Base-by-base conservation (phyloP, 2,113 vertebrate species). In the Tupaia chinensis region DNA sequence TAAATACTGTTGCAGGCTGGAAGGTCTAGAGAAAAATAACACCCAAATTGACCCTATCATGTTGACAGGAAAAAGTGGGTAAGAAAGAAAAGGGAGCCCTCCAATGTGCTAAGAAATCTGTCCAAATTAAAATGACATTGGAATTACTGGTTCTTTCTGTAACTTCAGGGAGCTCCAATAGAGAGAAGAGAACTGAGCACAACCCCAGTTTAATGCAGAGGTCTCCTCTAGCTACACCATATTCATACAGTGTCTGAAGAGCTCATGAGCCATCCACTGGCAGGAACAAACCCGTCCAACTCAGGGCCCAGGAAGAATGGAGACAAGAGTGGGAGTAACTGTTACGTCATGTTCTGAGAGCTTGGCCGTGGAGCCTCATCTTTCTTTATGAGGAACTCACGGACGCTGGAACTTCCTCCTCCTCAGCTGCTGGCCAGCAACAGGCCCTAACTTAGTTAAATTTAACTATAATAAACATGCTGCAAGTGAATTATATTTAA, bases 401-500 rank as follows among this genome's bases (percentile, higher is more conserved):
- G 88, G 94, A 70, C 77, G 53, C 65, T 54, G 93, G 56, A 84
- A 63, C 81, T 65, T 93, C 95, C 82, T 97, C 91, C 91, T 91
- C 87, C 87, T 95, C 92, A 87, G 92, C 95, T 88, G 92, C 22
- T 74, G 85, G 96, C 87, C 92, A 93, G 96, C 83, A 96, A 96
- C 72, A 78, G 81, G 90, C 90, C 87, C 80, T 73, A 92, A 94
- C 92, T 95, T 93, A 90, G 95, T 95, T 93, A 92, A 92, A 97
- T 95, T 92, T 97, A 97, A 96, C 97, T 78, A 54, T 80, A 96
- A 92, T 70, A 97, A 95, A 97, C 95, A 93, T 44, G 77, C 17
- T 53, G 96, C 81, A 95, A 96, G 90, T 68, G 90, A 95, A 88
- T 87, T 97, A 93, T 93, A 96, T 94, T 97, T 95, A 96, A 97